phyloP scores from a whole-genome alignment of 2,113 vertebrate species.

The Cephalopholis sonnerati region DNA sequence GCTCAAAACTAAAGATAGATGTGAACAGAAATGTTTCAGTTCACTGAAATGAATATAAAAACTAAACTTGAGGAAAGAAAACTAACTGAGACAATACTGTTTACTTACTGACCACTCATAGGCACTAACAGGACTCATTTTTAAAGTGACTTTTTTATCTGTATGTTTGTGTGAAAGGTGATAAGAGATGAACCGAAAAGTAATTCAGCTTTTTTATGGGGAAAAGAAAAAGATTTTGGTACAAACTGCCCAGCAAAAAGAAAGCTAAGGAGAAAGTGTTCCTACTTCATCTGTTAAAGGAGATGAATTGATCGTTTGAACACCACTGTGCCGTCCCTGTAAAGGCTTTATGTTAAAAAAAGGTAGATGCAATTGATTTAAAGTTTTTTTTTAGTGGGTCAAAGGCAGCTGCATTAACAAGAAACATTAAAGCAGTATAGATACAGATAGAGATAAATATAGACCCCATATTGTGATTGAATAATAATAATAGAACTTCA shows the following conservation, averaged over 20 bases:
- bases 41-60: too few relatives aligned
- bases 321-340: slow-evolving; percentile 38
- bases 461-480: too few relatives aligned
- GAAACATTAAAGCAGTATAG: slow-evolving; percentile 37
- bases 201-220: neutral
- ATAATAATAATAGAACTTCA: too few relatives aligned
- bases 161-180: slow-evolving; percentile 14
- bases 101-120: neutral
- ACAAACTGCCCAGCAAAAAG: neutral
- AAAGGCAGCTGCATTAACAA: slow-evolving; percentile 56
- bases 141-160: slow-evolving; percentile 31
- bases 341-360: neutral
- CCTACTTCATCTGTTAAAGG: neutral
- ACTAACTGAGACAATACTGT: too few relatives aligned
- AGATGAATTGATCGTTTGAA: neutral
- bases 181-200: slow-evolving; percentile 20
- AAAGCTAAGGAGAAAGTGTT: slow-evolving; percentile 3
- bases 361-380: neutral
- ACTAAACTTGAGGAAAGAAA: too few relatives aligned
- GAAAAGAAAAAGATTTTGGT: neutral
- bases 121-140: slow-evolving; percentile 50
- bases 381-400: neutral
- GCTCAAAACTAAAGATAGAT: too few relatives aligned
- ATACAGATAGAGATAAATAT: too few relatives aligned
- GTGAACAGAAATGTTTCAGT: too few relatives aligned